Base-by-base conservation (phyloP, 35 echinoderm and acorn worm genomes). In the Nesometra sesokonis region DNA sequence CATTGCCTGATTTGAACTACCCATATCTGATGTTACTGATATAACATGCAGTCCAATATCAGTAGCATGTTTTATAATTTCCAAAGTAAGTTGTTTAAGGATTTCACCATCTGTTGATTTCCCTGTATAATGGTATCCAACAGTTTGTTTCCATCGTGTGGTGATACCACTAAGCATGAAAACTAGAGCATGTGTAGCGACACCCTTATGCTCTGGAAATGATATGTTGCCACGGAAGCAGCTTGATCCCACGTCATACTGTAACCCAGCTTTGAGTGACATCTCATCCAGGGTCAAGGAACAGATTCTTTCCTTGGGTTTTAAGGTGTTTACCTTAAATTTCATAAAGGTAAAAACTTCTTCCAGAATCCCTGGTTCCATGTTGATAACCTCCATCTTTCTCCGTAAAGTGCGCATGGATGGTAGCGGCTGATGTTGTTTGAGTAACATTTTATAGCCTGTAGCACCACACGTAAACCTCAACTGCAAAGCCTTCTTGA, bases 401-500 rank as follows among this genome's bases (percentile, higher is more conserved):
- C 86, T 84, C 35, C 39, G 52, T 1, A 89, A 37, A 19, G 86
- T 85, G 5, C 86, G 79, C 23, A 7, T n/a, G n/a, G 90, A 92
- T 30, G 86, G 90, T 21, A 92, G 32, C 11, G 90, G 85, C 8
- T 87, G 77, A 15, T 84, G 17, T 52, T 92, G 79, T 78, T 88
- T 11, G 15, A 93, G 87, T 13, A 88, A 13, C 38, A n/a, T n/a
- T n/a, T 89, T 34, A 34, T 89, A 93, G 29, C 91, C 83, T 37
- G 91, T 57, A 36, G 87, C 40, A 15, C 91, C 87, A 93, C 91
- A 93, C 27, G 91, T 17, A 82, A 89, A 86, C 30, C 83, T 93
- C 7, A 93, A 37, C 31, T 86, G 77, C 37, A 89, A 33, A 15
- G 91, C 87, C 32, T 93, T 93, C 52, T 93, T 93, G 0, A 89